Percentiles rank a stretch among this genome's conserved stretches.
Evolutionary conservation across 2,888 invertebrate genomes (phyloP).

Genomic region (Tiphia femorata): DNA sequence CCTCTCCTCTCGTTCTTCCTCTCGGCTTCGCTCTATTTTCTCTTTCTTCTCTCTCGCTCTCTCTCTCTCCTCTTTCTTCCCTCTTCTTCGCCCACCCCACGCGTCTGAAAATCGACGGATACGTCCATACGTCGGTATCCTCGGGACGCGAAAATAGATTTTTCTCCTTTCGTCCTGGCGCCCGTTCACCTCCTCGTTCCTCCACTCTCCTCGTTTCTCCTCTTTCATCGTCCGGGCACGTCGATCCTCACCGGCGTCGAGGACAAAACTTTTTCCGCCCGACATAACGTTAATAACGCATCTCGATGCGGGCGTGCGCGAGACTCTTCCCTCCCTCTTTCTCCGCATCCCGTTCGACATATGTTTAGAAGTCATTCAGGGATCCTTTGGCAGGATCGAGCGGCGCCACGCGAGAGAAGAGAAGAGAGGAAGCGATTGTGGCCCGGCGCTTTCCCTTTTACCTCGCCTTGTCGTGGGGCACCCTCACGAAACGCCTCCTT

Average conservation of each 20-base stretch:
- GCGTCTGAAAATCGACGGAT: too few species aligned
- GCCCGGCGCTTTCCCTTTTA: constrained; percentile 16
- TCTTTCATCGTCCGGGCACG: too few species aligned
- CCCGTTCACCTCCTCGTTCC: background rate
- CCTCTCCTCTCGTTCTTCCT: background rate
- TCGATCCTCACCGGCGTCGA: constrained; percentile 4
- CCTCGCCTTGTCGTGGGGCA: too few species aligned
- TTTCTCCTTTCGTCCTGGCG: background rate
- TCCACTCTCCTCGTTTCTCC: constrained; percentile 9
- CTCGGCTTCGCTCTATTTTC: background rate
- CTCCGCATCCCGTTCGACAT: constrained; percentile 56
- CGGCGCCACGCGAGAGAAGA: constrained; percentile 22
- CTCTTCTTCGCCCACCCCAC: too few species aligned
- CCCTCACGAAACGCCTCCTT: too few species aligned
- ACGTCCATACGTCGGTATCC: too few species aligned
- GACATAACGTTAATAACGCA: constrained; percentile 60
- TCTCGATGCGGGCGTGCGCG: constrained; percentile 57
- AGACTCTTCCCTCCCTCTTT: constrained; percentile 13
- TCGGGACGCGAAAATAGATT: background rate
- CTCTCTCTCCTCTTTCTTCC: too few species aligned
- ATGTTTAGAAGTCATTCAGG: constrained; percentile 57
- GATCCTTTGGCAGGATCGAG: constrained; percentile 8
- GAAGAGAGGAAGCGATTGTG: too few species aligned
- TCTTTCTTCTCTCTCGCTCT: background rate
- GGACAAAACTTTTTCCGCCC: constrained; percentile 11